Percentiles rank a stretch among this genome's conserved stretches.
Conservation (phyloP, 2,888 invertebrate species). For the Drosophila peninsularis region DNA sequence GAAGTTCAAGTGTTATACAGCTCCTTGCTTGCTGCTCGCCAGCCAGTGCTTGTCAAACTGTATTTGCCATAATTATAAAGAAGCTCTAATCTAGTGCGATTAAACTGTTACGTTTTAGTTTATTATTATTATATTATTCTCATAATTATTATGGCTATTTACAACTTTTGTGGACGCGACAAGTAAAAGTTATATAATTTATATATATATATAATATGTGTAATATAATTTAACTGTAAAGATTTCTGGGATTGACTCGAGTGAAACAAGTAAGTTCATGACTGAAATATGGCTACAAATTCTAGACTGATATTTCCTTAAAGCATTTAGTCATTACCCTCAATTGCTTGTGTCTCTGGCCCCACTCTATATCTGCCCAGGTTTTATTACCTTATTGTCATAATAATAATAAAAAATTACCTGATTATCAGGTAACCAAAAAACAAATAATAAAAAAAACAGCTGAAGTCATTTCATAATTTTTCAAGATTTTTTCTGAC, state of each 20-base stretch:
- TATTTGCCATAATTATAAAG: constrained; percentile 9
- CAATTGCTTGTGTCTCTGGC: background rate
- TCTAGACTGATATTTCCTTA: background rate
- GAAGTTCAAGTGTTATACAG: background rate
- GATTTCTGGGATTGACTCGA: constrained; percentile 9
- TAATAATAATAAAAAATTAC: constrained; percentile 1
- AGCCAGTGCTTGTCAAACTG: constrained; percentile 43
- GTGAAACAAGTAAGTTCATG: constrained; percentile 23
- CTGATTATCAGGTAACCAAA: constrained; percentile 1
- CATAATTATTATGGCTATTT: constrained; percentile 11
- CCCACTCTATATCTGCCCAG: background rate
- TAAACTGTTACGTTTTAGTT: constrained; percentile 22
- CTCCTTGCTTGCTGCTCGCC: constrained; percentile 6
- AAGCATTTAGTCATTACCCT: background rate
- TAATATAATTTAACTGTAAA: constrained; percentile 46
- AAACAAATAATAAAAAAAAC: background rate
- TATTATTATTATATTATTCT: too few relatives aligned
- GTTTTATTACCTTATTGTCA: constrained; percentile 1
- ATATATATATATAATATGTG: constrained; percentile 5
- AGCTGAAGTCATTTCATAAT: background rate
- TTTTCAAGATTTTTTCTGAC: background rate
- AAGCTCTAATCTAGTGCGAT: constrained; percentile 30
- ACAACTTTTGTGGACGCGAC: constrained; percentile 31
- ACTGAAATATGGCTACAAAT: background rate
- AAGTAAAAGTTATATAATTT: constrained; percentile 29